phyloP scores from a whole-genome alignment of 2,888 invertebrate species.

The Aleiodes leptofemur region DNA sequence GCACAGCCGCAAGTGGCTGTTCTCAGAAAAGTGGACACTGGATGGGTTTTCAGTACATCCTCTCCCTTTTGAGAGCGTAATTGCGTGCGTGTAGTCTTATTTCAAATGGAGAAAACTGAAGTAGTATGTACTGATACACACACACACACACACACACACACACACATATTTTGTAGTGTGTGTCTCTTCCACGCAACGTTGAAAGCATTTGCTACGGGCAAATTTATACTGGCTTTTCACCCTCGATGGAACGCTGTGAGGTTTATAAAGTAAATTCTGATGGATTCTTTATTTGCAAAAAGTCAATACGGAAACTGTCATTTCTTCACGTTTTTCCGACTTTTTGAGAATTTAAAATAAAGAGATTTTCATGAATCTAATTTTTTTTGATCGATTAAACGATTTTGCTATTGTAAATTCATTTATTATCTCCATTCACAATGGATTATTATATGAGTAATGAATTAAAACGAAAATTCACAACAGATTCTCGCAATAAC shows the following conservation, averaged over 20 bases:
- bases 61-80: constrained; percentile 40
- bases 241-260: constrained; percentile 24
- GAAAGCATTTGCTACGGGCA: constrained; percentile 23
- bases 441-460: neutral
- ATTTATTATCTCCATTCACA: neutral
- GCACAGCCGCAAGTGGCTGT: constrained; percentile 31
- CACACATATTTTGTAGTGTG: constrained; percentile 5
- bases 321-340: neutral
- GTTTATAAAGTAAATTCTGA: neutral
- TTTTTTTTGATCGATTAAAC: neutral
- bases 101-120: constrained; percentile 39
- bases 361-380: too few relatives aligned
- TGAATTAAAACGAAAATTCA: neutral
- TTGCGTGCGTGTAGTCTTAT: constrained; percentile 57
- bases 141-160: neutral
- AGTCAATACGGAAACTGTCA: neutral
- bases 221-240: constrained; percentile 40
- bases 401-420: neutral
- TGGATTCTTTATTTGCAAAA: constrained; percentile 2
- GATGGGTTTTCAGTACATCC: constrained; percentile 35
- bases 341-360: too few relatives aligned
- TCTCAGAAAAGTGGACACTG: constrained; percentile 25
- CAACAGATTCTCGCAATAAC: neutral
- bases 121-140: constrained; percentile 25
- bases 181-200: constrained; percentile 19